These are phyloP conservation scores for Autographa pulchrina DNA, from an alignment of 2,888 invertebrate species.

Conservation along the genomic window DNA sequence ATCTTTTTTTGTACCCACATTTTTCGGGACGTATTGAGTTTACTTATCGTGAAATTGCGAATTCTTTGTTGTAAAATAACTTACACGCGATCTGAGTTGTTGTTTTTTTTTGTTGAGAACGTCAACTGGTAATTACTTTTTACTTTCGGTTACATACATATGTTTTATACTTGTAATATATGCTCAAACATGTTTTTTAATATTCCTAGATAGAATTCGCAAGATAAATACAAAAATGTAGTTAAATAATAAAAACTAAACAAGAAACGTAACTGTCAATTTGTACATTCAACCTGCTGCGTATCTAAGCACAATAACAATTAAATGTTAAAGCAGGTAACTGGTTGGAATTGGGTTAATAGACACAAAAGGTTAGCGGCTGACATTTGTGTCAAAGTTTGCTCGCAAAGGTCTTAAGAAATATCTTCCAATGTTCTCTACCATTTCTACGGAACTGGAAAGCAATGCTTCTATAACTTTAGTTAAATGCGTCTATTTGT, in stretches of 20 bases:
- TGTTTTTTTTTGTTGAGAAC: background rate
- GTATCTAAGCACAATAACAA: conserved; percentile 31
- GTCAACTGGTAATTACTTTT: conserved; percentile 2
- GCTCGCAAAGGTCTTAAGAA: conserved; percentile 44
- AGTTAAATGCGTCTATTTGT: background rate
- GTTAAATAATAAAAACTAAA: background rate
- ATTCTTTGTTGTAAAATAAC: conserved; percentile 6
- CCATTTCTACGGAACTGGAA: conserved; percentile 26
- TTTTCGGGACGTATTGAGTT: conserved; percentile 3
- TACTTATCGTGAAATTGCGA: conserved; percentile 6
- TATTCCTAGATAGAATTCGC: too few species aligned
- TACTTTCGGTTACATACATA: background rate
- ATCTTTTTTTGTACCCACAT: conserved; percentile 1
- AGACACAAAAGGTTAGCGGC: conserved; percentile 54
- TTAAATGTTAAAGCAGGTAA: conserved; percentile 42
- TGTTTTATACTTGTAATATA: too few species aligned
- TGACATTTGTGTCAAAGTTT: conserved; percentile 52
- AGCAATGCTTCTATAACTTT: conserved; percentile 30
- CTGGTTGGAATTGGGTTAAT: conserved; percentile 55
- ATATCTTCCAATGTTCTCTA: conserved; percentile 27
- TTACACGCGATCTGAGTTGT: background rate
- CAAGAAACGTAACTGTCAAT: background rate
- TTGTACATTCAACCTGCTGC: conserved; percentile 9
- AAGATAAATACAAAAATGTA: background rate
- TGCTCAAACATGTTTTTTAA: too few species aligned